Evolutionary conservation across 2,888 invertebrate genomes (phyloP), one percentile per base, ranked within the genome.

Genomic region (Lordiphosa andalusiaca): DNA sequence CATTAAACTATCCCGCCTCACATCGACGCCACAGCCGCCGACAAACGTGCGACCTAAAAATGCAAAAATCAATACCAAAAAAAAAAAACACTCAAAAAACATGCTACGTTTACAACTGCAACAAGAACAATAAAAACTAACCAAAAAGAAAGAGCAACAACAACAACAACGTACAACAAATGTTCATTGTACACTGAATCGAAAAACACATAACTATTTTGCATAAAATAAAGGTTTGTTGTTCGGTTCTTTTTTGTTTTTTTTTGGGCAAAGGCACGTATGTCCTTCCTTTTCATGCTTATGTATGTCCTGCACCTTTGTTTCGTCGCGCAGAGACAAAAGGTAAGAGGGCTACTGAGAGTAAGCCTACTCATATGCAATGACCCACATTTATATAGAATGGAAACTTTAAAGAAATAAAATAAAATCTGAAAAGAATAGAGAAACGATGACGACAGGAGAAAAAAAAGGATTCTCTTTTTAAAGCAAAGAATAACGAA

Each of bases 151-250:
- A n/a, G n/a, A n/a, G n/a, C n/a, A n/a, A n/a, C n/a, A n/a, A n/a
- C n/a, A n/a, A 21, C 12, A 42, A 42, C 33, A 51, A 48, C 30
- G 3, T 57, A 68, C 49, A 69, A 53, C 42, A 40, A 57, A 68
- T 75, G 65, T 71, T 57, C 56, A 56, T 69, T 58, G 56, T 59
- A 65, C 46, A 57, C 58, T 56, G 53, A 44, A 82, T 65, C 52
- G 61, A 60, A 61, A 53, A 60, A 71, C 63, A 75, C 69, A 75
- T 65, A 83, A 81, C 84, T 84, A 76, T 81, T 77, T 77, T 77
- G 74, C 84, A 77, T 77, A 84, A 77, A 84, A 77, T 73, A 77
- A 73, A 81, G 76, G 59, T 76, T 77, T 37, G n/a, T n/a, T n/a
- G n/a, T n/a, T n/a, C n/a, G n/a, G n/a, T n/a, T n/a, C n/a, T n/a